Base-by-base conservation (phyloP, 2,888 invertebrate genomes). In the Myopa tessellatipennis region DNA sequence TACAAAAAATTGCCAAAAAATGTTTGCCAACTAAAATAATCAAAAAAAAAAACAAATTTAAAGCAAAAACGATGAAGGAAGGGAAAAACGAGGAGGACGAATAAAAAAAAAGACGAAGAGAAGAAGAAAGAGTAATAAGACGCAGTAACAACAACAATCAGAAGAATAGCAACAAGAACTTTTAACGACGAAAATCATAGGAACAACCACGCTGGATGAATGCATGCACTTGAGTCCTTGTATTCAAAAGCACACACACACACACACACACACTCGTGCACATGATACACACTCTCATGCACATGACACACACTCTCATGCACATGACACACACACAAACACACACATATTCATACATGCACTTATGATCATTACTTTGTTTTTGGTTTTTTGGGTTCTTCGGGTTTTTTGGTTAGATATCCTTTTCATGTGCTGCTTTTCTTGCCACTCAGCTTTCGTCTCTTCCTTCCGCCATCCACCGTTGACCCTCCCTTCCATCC, bases 1-100 rank as follows among this genome's bases (percentile, higher is more conserved):
- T 67, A 52, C 83, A 79, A 82, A 82, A 80, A 81, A 81, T 80
- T 76, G 69, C 71, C 72, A 50, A 76, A 74, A 79, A 79, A 78
- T 16, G 12, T 38, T 65, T 61, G 61, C 38, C 55, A 65, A 58
- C 26, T 10, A 67, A 45, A 67, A 72, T 69, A 45, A 16, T 45
- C 2, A 63, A 50, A 50, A 60, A 1, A n/a, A 14, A 26, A 4
- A 34, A 68, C 52, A 68, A 75, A 10, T n/a, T 52, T 26, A 67
- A 36, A 40, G 5, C 50, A 52, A 26, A 26, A 61, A 26, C 14
- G n/a, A 26, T 26, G 60, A 70, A 61, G n/a, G 50, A 58, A 68
- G 72, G n/a, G 34, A 70, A 45, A 14, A 8, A 38, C 34, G 58
- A 14, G 36, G 36, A n/a, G 34, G 63, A 63, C 63, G 34, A 63